Evolutionary conservation across 2,888 invertebrate genomes (phyloP).

Genomic region (Leuctra nigra): DNA sequence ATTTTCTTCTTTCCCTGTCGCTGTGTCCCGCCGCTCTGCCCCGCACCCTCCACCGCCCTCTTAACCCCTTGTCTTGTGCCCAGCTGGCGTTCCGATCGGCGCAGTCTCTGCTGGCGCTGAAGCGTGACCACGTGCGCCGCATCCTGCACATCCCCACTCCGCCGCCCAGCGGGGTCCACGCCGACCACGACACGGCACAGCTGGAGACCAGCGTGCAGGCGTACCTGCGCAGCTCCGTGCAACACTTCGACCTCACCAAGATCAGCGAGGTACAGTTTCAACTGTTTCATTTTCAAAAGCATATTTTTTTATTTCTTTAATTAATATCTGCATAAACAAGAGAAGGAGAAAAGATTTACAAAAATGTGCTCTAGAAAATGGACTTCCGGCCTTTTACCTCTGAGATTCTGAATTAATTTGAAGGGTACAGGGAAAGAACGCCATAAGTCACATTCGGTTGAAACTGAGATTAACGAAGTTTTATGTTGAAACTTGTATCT

Average conservation of each 20-base stretch:
- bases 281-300: not conserved
- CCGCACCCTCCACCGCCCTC: not conserved
- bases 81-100: constrained; percentile 69
- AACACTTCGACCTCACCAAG: constrained; percentile 52
- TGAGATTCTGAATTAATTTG: no score
- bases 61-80: constrained; percentile 23
- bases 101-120: constrained; percentile 62
- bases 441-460: no score
- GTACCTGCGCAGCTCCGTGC: constrained; percentile 61
- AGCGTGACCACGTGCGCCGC: constrained; percentile 63
- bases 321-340: no score
- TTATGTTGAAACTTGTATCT: no score
- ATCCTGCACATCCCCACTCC: constrained; percentile 46
- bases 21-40: not conserved
- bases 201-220: constrained; percentile 53
- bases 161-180: constrained; percentile 38
- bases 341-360: no score
- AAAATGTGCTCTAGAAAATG: no score
- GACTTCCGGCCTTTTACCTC: no score
- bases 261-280: constrained; percentile 44
- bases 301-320: no score
- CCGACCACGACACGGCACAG: constrained; percentile 42
- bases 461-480: no score
- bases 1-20: constrained; percentile 12
- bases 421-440: no score